Evolutionary conservation across 2,797 vertebrate genomes (phyloP).

Genomic region (Pangasius sanitwongsei): DNA sequence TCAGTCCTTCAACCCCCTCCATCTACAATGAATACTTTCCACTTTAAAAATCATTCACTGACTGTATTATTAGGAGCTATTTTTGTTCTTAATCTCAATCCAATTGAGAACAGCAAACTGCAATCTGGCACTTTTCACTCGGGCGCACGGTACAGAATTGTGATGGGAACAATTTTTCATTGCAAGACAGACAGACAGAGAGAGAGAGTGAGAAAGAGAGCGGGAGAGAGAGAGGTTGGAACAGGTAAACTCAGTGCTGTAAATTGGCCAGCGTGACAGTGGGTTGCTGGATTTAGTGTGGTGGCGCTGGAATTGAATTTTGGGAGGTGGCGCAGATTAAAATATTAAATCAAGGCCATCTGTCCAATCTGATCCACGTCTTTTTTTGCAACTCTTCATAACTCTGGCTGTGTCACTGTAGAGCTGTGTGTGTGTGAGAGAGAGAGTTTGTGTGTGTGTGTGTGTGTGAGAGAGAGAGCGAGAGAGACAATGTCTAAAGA

Average conservation of each 20-base stretch:
- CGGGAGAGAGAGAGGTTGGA: not conserved
- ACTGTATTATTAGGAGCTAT: not conserved
- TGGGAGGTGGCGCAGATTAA: conserved; percentile 57
- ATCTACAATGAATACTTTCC: not conserved
- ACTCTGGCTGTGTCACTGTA: conserved; percentile 23
- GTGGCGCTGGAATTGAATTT: conserved; percentile 59
- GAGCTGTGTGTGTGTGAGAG: conserved; percentile 24
- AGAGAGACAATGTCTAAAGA: not conserved
- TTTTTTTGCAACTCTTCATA: conserved; percentile 28
- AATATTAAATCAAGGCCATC: conserved; percentile 64
- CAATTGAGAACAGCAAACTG: not conserved
- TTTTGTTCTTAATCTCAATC: not conserved
- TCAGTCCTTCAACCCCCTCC: not conserved
- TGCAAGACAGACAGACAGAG: not conserved
- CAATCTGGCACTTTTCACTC: not conserved
- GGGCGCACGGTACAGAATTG: not conserved
- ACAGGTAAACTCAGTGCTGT: conserved; percentile 12
- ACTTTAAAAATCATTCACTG: not conserved
- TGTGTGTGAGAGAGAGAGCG: not conserved
- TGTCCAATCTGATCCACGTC: conserved; percentile 21
- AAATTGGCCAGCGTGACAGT: conserved; percentile 25
- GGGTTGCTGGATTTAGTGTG: conserved; percentile 52
- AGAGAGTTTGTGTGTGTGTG: conserved; percentile 26
- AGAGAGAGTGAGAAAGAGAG: not conserved
- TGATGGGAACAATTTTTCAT: not conserved